Conservation (phyloP, 1,140 invertebrate species). For the Chlorops oryzae region DNA sequence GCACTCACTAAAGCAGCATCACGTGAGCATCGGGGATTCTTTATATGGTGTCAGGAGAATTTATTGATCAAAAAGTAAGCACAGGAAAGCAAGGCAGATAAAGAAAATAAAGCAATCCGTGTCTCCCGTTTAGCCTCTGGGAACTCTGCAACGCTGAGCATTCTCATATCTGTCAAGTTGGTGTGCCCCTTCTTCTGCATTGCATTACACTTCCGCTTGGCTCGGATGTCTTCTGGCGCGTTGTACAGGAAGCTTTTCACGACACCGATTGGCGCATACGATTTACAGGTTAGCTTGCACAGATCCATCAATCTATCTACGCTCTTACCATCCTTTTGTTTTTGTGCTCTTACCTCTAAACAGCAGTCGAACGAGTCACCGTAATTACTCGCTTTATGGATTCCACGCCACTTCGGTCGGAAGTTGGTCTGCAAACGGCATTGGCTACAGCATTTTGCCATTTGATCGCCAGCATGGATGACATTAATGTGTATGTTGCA, state of each 20-base stretch:
- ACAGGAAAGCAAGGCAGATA: no score
- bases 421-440: conserved; percentile 82
- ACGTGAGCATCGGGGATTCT: conserved; percentile 89
- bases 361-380: conserved; percentile 88
- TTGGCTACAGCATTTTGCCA: conserved; percentile 96
- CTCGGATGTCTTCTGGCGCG: conserved; percentile 88
- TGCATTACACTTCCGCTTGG: conserved; percentile 89
- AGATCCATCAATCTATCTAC: no score
- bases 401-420: conserved; percentile 74
- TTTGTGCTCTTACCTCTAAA: no score
- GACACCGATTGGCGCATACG: conserved; percentile 80
- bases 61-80: conserved; percentile 87
- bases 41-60: conserved; percentile 97
- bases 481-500: conserved; percentile 89
- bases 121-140: conserved; percentile 70
- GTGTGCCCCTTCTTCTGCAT: conserved; percentile 87
- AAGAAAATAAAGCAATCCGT: no score
- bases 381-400: conserved; percentile 90
- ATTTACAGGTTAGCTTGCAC: no score
- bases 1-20: conserved; percentile 78
- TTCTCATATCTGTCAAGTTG: conserved; percentile 85
- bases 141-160: conserved; percentile 85
- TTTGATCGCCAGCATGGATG: conserved; percentile 91
- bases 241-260: conserved; percentile 91
- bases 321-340: no score